Evolutionary conservation across 1,140 invertebrate genomes (phyloP), one percentile per base, ranked within the genome.

Genomic region (Pollicipes pollicipes): DNA sequence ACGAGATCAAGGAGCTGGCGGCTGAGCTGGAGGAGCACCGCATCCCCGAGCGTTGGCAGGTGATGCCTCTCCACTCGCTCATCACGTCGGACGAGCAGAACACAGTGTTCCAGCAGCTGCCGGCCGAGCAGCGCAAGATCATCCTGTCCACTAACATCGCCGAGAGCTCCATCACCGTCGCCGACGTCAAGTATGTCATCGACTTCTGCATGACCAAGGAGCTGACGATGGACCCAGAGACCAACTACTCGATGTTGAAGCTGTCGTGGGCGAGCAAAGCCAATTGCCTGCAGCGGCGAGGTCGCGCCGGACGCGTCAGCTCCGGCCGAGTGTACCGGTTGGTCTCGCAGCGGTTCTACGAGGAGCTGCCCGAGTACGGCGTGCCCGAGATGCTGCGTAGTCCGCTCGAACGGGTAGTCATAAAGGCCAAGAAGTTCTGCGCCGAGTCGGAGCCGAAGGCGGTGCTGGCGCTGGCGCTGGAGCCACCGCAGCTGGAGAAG

Each of bases 111-210:
- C 75, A 81, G 24, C 76, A 78, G 21, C 76, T 85, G 4, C 81
- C 83, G 29, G 68, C 74, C 0, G 84, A 84, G 0, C 78, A 81
- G 45, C 81, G 91, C 68, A 97, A 96, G 81, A 85, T 95, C 73
- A 97, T 99, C 77, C 81, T 99, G 1, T 85, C 94, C 0, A 98
- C 96, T 10, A 96, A 98, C 80, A 95, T 98, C 74, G 94, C 95
- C 0, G 97, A 99, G 81, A 97, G 92, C 78, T 95, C 94, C 30
- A 90, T 99, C 68, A 98, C 96, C 8, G 91, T 99, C 37, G 87
- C 90, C 35, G 91, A 97, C 81, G 87, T 96, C 32, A 88, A 87
- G 78, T 97, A 93, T 83, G 93, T 98, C 10, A 91, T 98, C 76
- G 96, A 98, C 81, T 97, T 94, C 80, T 97, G 95, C 80, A 81